These are phyloP conservation scores for Hyperoplus immaculatus DNA, from an alignment of 2,797 vertebrate species.

Conservation along the genomic window DNA sequence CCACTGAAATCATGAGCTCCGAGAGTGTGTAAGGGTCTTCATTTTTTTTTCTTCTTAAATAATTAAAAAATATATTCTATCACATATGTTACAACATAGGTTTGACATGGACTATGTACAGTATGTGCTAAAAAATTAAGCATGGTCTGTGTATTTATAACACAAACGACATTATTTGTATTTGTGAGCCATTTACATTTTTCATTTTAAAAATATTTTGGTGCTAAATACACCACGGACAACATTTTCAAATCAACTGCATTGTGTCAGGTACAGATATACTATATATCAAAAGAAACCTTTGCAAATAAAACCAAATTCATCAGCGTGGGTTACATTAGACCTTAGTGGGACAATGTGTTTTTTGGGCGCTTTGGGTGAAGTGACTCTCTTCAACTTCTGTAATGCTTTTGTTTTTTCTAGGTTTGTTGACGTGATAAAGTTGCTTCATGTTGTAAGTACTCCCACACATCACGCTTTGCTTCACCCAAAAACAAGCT, in stretches of 20 bases:
- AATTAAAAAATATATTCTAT: no score
- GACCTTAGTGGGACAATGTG: no score
- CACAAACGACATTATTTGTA: not conserved
- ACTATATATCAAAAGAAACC: constrained; percentile 1
- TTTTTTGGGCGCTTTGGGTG: not conserved
- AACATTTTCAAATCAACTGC: not conserved
- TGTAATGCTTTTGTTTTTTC: constrained; percentile 48
- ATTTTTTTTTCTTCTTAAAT: not conserved
- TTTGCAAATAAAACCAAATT: not conserved
- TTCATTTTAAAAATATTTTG: not conserved
- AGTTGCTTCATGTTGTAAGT: constrained; percentile 98
- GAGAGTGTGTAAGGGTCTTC: constrained; percentile 94
- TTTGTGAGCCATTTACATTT: not conserved
- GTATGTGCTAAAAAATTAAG: not conserved
- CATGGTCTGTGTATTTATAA: not conserved
- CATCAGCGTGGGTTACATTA: not conserved
- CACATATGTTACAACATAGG: not conserved
- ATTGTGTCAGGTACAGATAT: not conserved
- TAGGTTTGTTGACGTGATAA: constrained; percentile 98
- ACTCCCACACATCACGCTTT: constrained; percentile 38
- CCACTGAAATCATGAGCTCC: constrained; percentile 96
- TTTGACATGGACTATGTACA: not conserved
- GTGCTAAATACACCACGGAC: not conserved
- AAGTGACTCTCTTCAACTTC: not conserved
- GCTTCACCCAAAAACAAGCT: constrained; percentile 15